Conservation (phyloP, 2,797 vertebrate species). For the Pangasius macronema region DNA sequence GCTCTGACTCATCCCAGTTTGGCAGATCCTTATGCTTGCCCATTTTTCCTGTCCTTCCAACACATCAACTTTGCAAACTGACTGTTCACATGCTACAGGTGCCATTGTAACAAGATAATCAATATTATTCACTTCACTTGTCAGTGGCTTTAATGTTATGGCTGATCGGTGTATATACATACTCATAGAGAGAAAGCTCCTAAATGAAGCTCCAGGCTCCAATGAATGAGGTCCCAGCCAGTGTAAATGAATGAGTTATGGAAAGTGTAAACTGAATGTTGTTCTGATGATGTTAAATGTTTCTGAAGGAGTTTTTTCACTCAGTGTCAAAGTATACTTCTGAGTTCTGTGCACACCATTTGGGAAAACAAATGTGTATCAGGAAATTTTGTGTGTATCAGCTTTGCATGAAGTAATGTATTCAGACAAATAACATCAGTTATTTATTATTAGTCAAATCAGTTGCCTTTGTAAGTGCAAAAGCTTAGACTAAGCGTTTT, state of each 20-base stretch:
- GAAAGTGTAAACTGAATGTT: background rate
- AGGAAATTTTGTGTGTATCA: background rate
- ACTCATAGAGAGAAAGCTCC: background rate
- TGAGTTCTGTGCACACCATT: background rate
- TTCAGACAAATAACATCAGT: background rate
- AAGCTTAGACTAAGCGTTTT: conserved; percentile 23
- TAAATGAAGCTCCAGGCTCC: background rate
- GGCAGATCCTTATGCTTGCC: too few species aligned
- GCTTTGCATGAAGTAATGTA: background rate
- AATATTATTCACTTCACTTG: too few species aligned
- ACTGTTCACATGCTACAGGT: too few species aligned
- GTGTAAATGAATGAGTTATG: background rate
- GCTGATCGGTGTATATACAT: background rate
- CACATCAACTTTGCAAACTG: too few species aligned
- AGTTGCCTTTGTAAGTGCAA: background rate
- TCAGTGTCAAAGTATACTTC: background rate
- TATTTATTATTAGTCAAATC: background rate
- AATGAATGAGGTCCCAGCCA: background rate
- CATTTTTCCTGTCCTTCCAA: too few species aligned
- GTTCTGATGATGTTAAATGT: background rate
- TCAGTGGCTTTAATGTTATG: too few species aligned
- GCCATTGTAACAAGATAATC: too few species aligned
- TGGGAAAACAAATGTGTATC: background rate
- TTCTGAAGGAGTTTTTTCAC: background rate
- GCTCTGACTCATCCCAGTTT: too few species aligned